phyloP scores from a whole-genome alignment of 2,888 invertebrate genomes.

The Eilema griseolum region DNA sequence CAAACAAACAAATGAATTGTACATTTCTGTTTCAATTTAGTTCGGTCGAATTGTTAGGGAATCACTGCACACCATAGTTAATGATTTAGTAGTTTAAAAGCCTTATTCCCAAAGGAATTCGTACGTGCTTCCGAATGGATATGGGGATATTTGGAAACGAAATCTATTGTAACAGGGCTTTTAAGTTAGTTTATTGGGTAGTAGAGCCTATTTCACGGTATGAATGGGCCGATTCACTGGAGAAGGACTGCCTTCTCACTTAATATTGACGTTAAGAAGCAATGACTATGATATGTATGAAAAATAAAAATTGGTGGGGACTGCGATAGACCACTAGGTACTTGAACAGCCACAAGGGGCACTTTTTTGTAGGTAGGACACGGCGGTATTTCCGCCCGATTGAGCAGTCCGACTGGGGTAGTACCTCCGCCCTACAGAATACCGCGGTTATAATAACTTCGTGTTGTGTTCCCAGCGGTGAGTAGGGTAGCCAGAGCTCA shows the following conservation, averaged over 20 bases:
- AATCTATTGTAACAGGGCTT: conserved; percentile 27
- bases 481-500: no score
- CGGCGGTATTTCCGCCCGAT: no score
- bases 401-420: no score
- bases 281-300: no score
- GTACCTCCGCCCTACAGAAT: no score
- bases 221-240: not conserved
- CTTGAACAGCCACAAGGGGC: no score
- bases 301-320: no score
- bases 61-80: conserved; percentile 39
- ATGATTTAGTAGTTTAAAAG: conserved; percentile 42
- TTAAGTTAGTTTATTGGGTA: conserved; percentile 19
- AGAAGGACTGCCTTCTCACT: not conserved
- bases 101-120: conserved; percentile 33
- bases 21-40: not conserved
- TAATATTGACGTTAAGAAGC: not conserved
- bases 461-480: no score
- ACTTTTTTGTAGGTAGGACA: no score
- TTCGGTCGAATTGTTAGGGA: conserved; percentile 38
- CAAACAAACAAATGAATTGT: not conserved
- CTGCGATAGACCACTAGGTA: no score
- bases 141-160: conserved; percentile 27
- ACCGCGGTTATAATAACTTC: no score
- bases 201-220: not conserved
- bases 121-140: conserved; percentile 34